Conservation (phyloP, 2,113 vertebrate genomes). For the Burhinus oedicnemus region DNA sequence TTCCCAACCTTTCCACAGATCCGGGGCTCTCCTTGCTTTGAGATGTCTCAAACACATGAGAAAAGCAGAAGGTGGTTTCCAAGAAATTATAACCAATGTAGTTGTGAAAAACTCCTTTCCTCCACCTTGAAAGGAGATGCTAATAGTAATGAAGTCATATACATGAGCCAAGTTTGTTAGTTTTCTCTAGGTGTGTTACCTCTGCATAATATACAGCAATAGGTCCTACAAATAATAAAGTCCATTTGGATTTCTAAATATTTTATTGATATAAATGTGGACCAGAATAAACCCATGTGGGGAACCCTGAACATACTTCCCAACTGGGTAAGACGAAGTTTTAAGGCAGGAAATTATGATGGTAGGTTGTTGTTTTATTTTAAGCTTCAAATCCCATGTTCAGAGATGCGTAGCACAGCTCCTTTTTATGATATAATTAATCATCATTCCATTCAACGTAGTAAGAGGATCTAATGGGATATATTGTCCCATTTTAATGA, state of each 20-base stretch:
- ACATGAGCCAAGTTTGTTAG: background rate
- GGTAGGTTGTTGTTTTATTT: constrained; percentile 39
- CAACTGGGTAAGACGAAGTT: background rate
- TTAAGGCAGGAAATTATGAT: background rate
- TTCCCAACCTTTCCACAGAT: background rate
- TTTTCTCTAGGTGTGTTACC: background rate
- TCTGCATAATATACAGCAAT: background rate
- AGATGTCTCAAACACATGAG: background rate
- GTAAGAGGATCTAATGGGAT: constrained; percentile 76
- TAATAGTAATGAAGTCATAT: background rate
- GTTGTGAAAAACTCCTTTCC: background rate
- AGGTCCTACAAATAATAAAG: background rate
- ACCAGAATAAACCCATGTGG: background rate
- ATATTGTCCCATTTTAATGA: constrained; percentile 77
- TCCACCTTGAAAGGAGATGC: background rate
- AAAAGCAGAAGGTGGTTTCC: background rate
- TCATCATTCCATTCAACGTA: constrained; percentile 62
- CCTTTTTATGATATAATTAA: constrained; percentile 73
- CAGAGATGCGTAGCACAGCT: constrained; percentile 68
- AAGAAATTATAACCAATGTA: background rate
- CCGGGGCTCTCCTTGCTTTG: background rate
- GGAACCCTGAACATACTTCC: background rate
- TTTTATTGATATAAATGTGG: background rate
- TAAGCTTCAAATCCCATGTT: constrained; percentile 62
- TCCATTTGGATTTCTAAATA: background rate